Evolutionary conservation across 2,888 invertebrate species (phyloP).

Genomic region (Polydrusus cervinus): DNA sequence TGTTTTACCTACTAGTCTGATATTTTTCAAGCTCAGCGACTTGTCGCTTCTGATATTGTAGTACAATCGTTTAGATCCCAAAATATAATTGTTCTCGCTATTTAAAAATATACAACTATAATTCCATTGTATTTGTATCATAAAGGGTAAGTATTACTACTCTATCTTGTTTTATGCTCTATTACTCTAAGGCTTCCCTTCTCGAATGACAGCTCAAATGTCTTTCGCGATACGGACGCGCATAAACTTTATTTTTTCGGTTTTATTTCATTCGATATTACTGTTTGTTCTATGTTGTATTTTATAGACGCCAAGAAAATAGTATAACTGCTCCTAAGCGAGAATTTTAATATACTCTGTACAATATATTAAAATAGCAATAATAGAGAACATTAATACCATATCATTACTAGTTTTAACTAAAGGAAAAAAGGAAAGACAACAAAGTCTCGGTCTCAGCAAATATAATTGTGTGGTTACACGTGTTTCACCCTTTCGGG

Average conservation of each 20-base stretch:
- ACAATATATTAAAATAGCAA: not conserved
- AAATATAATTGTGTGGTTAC: too few relatives aligned
- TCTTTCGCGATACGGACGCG: conserved; percentile 13
- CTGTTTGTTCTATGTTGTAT: conserved; percentile 26
- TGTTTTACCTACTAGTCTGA: too few relatives aligned
- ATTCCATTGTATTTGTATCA: too few relatives aligned
- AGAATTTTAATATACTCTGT: conserved; percentile 9
- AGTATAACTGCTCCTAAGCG: not conserved
- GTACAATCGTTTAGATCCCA: too few relatives aligned
- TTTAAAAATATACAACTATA: not conserved
- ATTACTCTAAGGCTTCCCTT: not conserved
- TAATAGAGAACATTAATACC: not conserved
- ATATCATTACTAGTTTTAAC: too few relatives aligned
- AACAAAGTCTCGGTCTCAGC: too few relatives aligned
- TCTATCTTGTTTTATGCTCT: not conserved
- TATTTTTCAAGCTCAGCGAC: too few relatives aligned
- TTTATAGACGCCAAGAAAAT: conserved; percentile 17
- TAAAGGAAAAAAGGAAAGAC: too few relatives aligned
- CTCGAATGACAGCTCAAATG: conserved; percentile 22
- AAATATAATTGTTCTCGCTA: not conserved
- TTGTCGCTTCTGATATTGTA: too few relatives aligned
- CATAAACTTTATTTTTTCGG: conserved; percentile 29
- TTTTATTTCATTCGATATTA: conserved; percentile 26
- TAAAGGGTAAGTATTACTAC: not conserved
- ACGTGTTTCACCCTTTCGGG: too few relatives aligned